Conservation (phyloP, 2,113 vertebrate genomes). For the Pogonocichla stellata region DNA sequence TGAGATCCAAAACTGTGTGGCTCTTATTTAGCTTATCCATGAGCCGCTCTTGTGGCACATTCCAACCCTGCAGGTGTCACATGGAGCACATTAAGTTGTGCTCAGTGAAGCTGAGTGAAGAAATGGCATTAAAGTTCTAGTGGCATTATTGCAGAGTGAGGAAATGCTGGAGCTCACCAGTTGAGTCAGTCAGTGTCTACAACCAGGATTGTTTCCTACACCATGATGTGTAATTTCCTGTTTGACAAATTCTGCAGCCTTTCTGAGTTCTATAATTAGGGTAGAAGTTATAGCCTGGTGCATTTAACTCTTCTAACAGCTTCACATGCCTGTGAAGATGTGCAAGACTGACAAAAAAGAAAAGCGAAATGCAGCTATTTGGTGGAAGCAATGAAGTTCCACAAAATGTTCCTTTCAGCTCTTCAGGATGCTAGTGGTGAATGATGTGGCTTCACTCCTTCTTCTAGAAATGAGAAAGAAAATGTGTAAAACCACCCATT, state of each 20-base stretch:
- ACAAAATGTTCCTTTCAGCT: not conserved
- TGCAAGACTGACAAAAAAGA: not conserved
- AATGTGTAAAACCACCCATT: not conserved
- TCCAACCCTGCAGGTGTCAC: not conserved
- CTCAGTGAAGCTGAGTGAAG: not conserved
- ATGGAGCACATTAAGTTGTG: fast-evolving
- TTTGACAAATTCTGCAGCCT: not conserved
- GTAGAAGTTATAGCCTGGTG: not conserved
- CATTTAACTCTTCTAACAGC: not conserved
- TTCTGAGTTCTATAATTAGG: not conserved
- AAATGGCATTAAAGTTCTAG: not conserved
- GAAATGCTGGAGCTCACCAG: too few species aligned
- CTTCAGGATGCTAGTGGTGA: not conserved
- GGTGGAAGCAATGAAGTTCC: not conserved
- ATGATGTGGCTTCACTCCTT: not conserved
- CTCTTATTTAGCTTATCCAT: not conserved
- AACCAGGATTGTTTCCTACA: not conserved
- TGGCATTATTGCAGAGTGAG: not conserved
- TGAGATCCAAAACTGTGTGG: fast-evolving
- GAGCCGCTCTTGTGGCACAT: not conserved
- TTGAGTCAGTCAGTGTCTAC: not conserved
- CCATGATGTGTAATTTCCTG: not conserved
- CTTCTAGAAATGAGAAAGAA: not conserved
- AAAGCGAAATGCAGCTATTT: not conserved
- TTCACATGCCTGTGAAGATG: not conserved